Percentiles rank a stretch among this genome's conserved stretches.
phyloP scores from a whole-genome alignment of 2,888 invertebrate species.

The Parnassius apollo region DNA sequence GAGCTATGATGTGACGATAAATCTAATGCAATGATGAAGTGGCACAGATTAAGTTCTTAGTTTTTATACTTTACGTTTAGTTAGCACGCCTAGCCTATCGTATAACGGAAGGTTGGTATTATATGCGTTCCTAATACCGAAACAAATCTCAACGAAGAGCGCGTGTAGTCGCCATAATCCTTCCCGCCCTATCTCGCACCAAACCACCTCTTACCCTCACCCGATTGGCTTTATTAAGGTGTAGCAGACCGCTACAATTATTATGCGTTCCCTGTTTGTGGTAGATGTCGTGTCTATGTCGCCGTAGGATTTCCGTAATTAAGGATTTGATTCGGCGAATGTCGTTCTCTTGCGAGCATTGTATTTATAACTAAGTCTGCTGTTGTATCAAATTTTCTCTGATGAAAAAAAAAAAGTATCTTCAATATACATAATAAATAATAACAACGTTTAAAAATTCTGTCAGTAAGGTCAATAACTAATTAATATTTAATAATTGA shows the following conservation, averaged over 20 bases:
- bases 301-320: constrained; percentile 74
- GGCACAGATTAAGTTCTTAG: constrained; percentile 51
- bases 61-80: constrained; percentile 47
- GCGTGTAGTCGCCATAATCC: constrained; percentile 70
- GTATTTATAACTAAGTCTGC: constrained; percentile 6
- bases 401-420: too few species aligned
- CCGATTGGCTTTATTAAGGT: constrained; percentile 81
- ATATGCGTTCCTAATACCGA: constrained; percentile 75
- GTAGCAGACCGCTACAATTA: constrained; percentile 81
- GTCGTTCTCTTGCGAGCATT: constrained; percentile 21
- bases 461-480: too few species aligned
- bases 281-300: constrained; percentile 74
- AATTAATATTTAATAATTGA: too few species aligned
- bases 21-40: constrained; percentile 34
- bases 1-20: too few species aligned
- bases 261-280: constrained; percentile 80
- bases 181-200: constrained; percentile 45
- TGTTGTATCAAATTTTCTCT: constrained; percentile 1
- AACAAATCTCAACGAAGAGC: constrained; percentile 81
- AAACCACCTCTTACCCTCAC: constrained; percentile 49
- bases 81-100: constrained; percentile 50
- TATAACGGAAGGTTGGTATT: constrained; percentile 53
- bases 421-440: neutral
- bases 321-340: constrained; percentile 71
- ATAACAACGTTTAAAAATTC: too few species aligned